phyloP scores from a whole-genome alignment of 2,797 vertebrate genomes.

The Enteromius treurensis region DNA sequence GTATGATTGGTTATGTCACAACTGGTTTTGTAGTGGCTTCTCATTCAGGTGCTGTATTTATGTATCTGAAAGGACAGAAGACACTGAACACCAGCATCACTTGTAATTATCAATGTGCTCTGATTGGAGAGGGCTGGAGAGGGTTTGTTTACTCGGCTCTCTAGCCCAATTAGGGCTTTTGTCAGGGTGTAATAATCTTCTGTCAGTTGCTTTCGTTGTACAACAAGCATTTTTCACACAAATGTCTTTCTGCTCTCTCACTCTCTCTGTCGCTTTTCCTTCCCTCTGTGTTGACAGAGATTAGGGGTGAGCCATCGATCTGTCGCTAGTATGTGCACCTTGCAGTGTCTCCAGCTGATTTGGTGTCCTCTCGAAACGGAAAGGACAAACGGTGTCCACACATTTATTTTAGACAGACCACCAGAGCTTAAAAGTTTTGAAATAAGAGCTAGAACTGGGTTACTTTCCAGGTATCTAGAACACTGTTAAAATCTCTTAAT shows the following conservation, averaged over 20 bases:
- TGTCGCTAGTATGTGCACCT: conserved; percentile 30
- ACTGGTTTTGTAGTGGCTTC: background rate
- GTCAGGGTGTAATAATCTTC: conserved; percentile 51
- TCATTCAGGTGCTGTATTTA: conserved; percentile 13
- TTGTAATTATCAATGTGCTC: conserved; percentile 40
- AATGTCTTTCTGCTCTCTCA: conserved; percentile 7
- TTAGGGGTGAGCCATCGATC: conserved; percentile 56
- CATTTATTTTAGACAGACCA: conserved; percentile 24
- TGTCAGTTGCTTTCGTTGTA: conserved; percentile 36
- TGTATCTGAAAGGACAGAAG: conserved; percentile 23
- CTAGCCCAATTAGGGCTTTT: conserved; percentile 43
- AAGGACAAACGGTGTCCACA: conserved; percentile 34
- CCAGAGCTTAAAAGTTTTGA: conserved; percentile 16
- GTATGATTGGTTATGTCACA: background rate
- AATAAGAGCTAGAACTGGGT: background rate
- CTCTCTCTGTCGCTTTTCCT: conserved; percentile 61
- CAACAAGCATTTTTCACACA: conserved; percentile 48
- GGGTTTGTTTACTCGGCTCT: conserved; percentile 40
- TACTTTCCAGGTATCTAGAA: background rate
- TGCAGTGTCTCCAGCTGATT: conserved; percentile 46
- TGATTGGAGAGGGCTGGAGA: conserved; percentile 46
- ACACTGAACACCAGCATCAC: conserved; percentile 13
- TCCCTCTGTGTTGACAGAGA: conserved; percentile 48
- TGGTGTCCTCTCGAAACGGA: conserved; percentile 31
- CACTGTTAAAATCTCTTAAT: background rate